A percentile compares a stretch with the other conserved stretches of the same genome.
These are phyloP conservation scores for Pseudeuparius sepicola DNA, from an alignment of 2,888 invertebrate species.

Conservation along the genomic window DNA sequence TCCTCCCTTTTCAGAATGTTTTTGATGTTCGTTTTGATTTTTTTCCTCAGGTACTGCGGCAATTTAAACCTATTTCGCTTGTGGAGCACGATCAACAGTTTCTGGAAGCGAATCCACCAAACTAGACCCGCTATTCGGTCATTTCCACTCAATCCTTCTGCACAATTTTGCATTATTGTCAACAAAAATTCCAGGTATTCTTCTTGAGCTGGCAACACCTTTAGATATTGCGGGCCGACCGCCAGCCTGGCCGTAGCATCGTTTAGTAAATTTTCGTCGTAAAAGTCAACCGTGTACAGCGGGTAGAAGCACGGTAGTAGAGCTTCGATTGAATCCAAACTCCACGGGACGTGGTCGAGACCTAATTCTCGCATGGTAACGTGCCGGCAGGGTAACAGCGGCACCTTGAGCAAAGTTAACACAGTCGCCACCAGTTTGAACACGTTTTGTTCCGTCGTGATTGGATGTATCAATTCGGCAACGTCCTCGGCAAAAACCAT, in stretches of 20 bases:
- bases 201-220: slow-evolving; percentile 50
- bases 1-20: slow-evolving; percentile 44
- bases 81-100: slow-evolving; percentile 42
- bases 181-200: slow-evolving; percentile 47
- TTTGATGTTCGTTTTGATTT: slow-evolving; percentile 44
- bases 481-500: slow-evolving; percentile 54
- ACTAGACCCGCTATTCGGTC: slow-evolving; percentile 47
- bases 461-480: slow-evolving; percentile 58
- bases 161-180: slow-evolving; percentile 43
- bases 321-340: slow-evolving; percentile 44
- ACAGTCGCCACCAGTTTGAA: slow-evolving; percentile 51
- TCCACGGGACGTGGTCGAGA: slow-evolving; percentile 40
- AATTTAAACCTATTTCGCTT: slow-evolving; percentile 38
- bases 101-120: slow-evolving; percentile 54
- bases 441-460: slow-evolving; percentile 46
- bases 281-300: slow-evolving; percentile 32
- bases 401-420: slow-evolving; percentile 49
- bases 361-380: slow-evolving; percentile 38
- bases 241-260: slow-evolving; percentile 38
- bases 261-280: slow-evolving; percentile 35
- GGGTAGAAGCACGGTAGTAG: slow-evolving; percentile 38
- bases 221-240: slow-evolving; percentile 50
- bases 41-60: slow-evolving; percentile 37
- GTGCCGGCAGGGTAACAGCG: slow-evolving; percentile 44
- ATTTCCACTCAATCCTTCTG: slow-evolving; percentile 39